These are phyloP conservation scores for Adelges cooleyi DNA, from an alignment of 1,140 invertebrate genomes.

Conservation along the genomic window DNA sequence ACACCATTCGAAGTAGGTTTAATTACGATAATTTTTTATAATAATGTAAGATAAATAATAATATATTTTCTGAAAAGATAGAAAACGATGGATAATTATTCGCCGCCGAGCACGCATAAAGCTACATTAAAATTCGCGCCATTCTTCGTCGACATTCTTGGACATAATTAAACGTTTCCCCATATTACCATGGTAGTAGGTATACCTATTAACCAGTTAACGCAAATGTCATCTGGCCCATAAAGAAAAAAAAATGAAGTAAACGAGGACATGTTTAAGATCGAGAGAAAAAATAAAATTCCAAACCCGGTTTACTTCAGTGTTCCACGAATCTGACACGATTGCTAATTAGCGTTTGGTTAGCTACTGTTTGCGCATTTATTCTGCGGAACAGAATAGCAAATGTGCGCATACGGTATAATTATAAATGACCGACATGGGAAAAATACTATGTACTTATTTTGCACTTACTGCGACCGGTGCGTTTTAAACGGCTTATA, in stretches of 20 bases:
- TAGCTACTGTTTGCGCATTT: conserved; percentile 1
- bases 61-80: no score
- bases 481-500: no score
- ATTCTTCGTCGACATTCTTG: conserved; percentile 3
- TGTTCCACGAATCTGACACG: conserved; percentile 19
- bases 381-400: not conserved
- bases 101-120: not conserved
- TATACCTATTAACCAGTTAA: not conserved
- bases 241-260: not conserved
- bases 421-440: no score
- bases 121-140: conserved; percentile 5
- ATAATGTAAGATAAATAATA: no score
- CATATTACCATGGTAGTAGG: not conserved
- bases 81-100: conserved; percentile 3
- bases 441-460: no score
- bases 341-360: conserved; percentile 23
- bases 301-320: conserved; percentile 15
- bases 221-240: conserved; percentile 17
- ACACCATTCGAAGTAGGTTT: no score
- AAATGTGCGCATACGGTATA: no score
- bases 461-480: no score
- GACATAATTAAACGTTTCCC: conserved; percentile 15
- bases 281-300: not conserved
- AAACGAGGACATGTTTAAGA: conserved; percentile 13
- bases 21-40: no score